Evolutionary conservation across 1,140 invertebrate genomes (phyloP), one percentile per base, ranked within the genome.

Genomic region (Sitodiplosis mosellana): DNA sequence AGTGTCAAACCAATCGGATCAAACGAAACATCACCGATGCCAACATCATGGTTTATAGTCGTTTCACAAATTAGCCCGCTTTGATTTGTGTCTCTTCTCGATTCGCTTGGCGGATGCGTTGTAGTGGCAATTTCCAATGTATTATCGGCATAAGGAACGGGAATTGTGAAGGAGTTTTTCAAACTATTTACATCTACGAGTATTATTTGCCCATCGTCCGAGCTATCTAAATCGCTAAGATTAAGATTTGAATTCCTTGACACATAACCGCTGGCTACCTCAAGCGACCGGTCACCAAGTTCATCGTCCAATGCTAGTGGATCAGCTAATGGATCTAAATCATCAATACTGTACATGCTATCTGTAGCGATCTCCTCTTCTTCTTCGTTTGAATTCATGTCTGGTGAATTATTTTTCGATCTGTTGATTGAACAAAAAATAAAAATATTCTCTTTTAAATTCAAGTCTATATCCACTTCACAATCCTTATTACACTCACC

Each of bases 271-370:
- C 5, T n/a, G 15, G 2, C 36, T 5, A n/a, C 22, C 12, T 42
- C n/a, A n/a, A n/a, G n/a, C n/a, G n/a, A n/a, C n/a, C n/a, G n/a
- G n/a, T 43, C 42, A 27, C 45, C 51, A 44, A 53, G 48, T 2
- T 54, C 53, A 17, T 57, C 55, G 45, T 59, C 61, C 22, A 63
- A 55, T 17, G 61, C 61, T 48, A 63, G 45, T 2, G 61, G 61
- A 52, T 63, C 61, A 21, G 59, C 56, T 12, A 55, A 55, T n/a
- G 54, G 55, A 38, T 62, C 61, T 1, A 56, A 59, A 34, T 42
- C 42, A 7, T 51, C 49, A 12, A 33, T 15, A 20, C 17, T 22
- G 21, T n/a, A 19, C 37, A 50, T 21, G 15, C 21, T 44, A 43
- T 50, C 49, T 6, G 18, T 15, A 19, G 12, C 33, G 15, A n/a